A percentile compares a stretch with the other conserved stretches of the same genome.
phyloP scores from a whole-genome alignment of 1,140 invertebrate genomes.

The Orius laevigatus region DNA sequence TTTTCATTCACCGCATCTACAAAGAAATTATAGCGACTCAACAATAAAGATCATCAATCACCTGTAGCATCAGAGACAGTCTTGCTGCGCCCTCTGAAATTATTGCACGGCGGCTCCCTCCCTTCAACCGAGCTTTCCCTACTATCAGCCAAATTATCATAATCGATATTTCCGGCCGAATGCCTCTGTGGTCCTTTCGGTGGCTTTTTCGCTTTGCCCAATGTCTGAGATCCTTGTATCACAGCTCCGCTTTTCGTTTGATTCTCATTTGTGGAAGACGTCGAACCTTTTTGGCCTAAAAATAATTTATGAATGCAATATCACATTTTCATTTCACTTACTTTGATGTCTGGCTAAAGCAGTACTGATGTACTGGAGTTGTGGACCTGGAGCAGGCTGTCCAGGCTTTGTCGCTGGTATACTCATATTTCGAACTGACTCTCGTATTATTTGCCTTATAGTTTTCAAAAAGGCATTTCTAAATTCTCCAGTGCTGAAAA shows the following conservation, averaged over 20 bases:
- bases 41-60: slow-evolving; percentile 26
- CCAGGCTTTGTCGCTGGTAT: slow-evolving; percentile 62
- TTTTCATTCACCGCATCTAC: slow-evolving; percentile 22
- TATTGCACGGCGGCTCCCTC: slow-evolving; percentile 26
- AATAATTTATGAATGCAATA: too few species aligned
- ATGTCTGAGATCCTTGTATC: slow-evolving; percentile 32
- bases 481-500: slow-evolving; percentile 75
- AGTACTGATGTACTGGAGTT: too few species aligned
- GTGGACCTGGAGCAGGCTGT: too few species aligned
- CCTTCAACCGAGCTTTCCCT: slow-evolving; percentile 21
- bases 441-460: slow-evolving; percentile 88
- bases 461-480: slow-evolving; percentile 91
- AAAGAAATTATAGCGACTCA: slow-evolving; percentile 12
- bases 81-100: slow-evolving; percentile 72
- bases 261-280: too few species aligned
- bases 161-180: slow-evolving; percentile 76
- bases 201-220: slow-evolving; percentile 33
- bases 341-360: too few species aligned
- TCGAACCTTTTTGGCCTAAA: too few species aligned
- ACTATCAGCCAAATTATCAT: slow-evolving; percentile 42
- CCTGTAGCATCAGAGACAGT: slow-evolving; percentile 69
- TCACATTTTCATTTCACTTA: too few species aligned
- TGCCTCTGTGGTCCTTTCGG: slow-evolving; percentile 50
- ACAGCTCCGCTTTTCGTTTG: slow-evolving; percentile 20
- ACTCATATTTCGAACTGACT: slow-evolving; percentile 87